Evolutionary conservation across 2,113 vertebrate genomes (phyloP), one percentile per base, ranked within the genome.

Genomic region (Mesembrinibis cayennensis): DNA sequence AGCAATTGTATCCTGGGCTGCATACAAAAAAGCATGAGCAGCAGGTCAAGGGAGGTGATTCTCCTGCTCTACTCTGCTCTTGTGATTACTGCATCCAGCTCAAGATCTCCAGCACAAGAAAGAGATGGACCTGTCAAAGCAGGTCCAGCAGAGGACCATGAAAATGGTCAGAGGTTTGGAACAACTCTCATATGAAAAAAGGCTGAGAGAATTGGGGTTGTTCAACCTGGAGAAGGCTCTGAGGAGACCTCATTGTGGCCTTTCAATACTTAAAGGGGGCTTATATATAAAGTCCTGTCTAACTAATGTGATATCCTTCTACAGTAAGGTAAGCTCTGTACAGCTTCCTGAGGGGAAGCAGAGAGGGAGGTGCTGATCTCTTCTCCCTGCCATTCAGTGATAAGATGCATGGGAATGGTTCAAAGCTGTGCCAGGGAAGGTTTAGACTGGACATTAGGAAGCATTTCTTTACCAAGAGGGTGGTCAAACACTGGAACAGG

Each of bases 111-210:
- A 22, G 32, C 32, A 50, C 32, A 50, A 50, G 42, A 56, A 19
- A 26, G 45, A 50, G 27, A 36, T 44, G 21, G 6, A 44, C 14
- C 9, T 58, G 19, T 58, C 44, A 44, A 36, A 89, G 14, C 13
- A 32, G 17, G 8, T 45, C 27, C 32, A 29, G 22, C 0, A 2
- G 34, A 67, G 13, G 30, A 34, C 15, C 18, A 38, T 0, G 1
- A 67, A 59, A 74, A 38, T 34, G 15, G 5, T 59, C 32, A 67
- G 32, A 59, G 4, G 4, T 3, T 21, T 88, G 30, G 26, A 72
- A 63, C 6, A 44, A 3, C 13, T 77, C 25, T 50, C 30, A 13
- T 36, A 44, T 36, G 36, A 50, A 50, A 78, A 44, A 44, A 44
- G 10, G 10, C 9, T 77, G 42, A 65, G 32, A 44, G 19, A 18